These are phyloP conservation scores for Bagarius yarrelli DNA, from an alignment of 2,113 vertebrate genomes.

Conservation along the genomic window DNA sequence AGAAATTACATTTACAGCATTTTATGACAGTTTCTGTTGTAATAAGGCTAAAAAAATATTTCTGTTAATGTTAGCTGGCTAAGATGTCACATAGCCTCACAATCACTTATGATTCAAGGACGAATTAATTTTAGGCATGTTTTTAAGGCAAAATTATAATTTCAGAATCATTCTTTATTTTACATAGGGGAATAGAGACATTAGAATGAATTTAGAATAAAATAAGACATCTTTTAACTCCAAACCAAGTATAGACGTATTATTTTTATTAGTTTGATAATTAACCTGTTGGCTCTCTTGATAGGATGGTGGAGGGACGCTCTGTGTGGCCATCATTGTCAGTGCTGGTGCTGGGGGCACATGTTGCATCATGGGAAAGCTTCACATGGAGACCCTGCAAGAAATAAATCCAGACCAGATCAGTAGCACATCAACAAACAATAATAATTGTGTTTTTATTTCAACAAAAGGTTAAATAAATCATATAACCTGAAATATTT, in stretches of 20 bases:
- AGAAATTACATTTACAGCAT: neutral
- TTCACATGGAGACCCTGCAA: slow-evolving; percentile 90
- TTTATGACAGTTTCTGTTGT: neutral
- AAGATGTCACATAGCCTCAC: neutral
- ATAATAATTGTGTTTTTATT: slow-evolving; percentile 5
- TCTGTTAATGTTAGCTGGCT: neutral
- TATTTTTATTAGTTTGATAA: neutral
- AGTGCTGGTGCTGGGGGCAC: slow-evolving; percentile 94
- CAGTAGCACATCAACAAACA: slow-evolving; percentile 7
- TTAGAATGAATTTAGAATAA: no score
- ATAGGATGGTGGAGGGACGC: slow-evolving; percentile 95
- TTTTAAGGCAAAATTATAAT: neutral
- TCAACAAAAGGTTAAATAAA: neutral
- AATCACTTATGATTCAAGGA: neutral
- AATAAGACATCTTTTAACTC: no score
- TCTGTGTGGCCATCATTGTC: slow-evolving; percentile 99
- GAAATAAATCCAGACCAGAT: slow-evolving; percentile 41
- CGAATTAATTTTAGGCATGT: neutral
- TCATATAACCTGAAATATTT: neutral
- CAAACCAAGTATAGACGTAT: neutral
- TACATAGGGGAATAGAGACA: no score
- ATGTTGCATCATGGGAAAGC: slow-evolving; percentile 99
- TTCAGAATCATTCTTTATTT: no score
- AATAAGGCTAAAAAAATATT: neutral
- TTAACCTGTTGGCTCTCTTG: slow-evolving; percentile 97